These are phyloP conservation scores for Planiliza haematocheilus DNA, from an alignment of 2,113 vertebrate species.

Conservation along the genomic window DNA sequence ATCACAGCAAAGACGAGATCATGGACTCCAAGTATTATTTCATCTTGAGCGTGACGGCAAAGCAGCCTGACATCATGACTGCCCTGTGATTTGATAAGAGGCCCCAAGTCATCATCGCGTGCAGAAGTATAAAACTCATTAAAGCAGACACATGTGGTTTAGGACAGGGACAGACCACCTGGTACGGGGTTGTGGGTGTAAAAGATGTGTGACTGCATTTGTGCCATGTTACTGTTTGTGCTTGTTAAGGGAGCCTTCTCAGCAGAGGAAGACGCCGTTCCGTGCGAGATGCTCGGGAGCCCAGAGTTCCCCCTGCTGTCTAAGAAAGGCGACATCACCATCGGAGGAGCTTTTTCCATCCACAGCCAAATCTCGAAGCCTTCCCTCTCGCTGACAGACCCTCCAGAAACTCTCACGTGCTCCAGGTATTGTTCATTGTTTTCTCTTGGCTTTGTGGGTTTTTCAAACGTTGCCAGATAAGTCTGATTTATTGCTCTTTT, in stretches of 20 bases:
- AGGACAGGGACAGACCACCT: background rate
- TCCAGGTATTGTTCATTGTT: conserved; percentile 68
- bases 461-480: background rate
- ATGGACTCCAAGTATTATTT: too few relatives aligned
- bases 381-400: conserved; percentile 56
- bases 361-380: conserved; percentile 69
- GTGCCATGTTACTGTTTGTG: conserved; percentile 44
- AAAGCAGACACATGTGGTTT: background rate
- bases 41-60: too few relatives aligned
- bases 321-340: conserved; percentile 75
- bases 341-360: conserved; percentile 81
- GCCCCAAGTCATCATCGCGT: conserved; percentile 21
- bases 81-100: conserved; percentile 22
- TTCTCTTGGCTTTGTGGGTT: background rate
- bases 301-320: conserved; percentile 75
- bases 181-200: conserved; percentile 8
- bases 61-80: conserved; percentile 28
- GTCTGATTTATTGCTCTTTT: background rate
- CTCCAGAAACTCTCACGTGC: conserved; percentile 71
- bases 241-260: conserved; percentile 38
- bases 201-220: conserved; percentile 37
- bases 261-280: conserved; percentile 28
- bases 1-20: too few relatives aligned
- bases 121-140: conserved; percentile 33
- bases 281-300: conserved; percentile 73